phyloP scores from a whole-genome alignment of 2,888 invertebrate genomes.

The Clivina fossor region DNA sequence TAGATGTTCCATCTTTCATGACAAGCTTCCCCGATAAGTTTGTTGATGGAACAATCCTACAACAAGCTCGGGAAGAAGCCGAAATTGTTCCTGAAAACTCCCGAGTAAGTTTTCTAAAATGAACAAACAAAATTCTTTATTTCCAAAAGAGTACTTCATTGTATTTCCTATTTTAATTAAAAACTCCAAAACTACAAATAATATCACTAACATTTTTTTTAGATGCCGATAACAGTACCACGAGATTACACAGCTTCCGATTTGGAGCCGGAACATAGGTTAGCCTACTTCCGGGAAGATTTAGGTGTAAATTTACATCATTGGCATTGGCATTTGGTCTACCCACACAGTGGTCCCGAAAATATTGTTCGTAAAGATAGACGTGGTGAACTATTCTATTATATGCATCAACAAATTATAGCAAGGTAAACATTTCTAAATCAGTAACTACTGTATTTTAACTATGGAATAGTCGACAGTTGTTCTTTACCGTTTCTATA shows the following conservation, averaged over 20 bases:
- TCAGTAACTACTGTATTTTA: neutral
- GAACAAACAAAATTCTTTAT: conserved; percentile 39
- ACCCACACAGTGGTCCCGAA: conserved; percentile 69
- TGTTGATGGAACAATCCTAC: conserved; percentile 72
- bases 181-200: neutral
- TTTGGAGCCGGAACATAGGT: conserved; percentile 73
- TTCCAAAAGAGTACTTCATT: conserved; percentile 44
- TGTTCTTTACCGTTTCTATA: too few relatives aligned
- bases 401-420: conserved; percentile 73
- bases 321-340: conserved; percentile 91
- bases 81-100: conserved; percentile 63
- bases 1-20: conserved; percentile 72
- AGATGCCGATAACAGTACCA: conserved; percentile 71
- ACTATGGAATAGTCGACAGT: too few relatives aligned
- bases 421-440: conserved; percentile 58
- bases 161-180: neutral
- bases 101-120: conserved; percentile 56
- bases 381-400: conserved; percentile 77
- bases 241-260: conserved; percentile 74
- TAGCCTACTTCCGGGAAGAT: conserved; percentile 85
- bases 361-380: conserved; percentile 73
- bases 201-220: conserved; percentile 40
- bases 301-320: conserved; percentile 84
- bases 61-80: conserved; percentile 70
- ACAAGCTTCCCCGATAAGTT: conserved; percentile 83